Conservation (phyloP, 2,797 vertebrate genomes). For the Buphagus erythrorhynchus region DNA sequence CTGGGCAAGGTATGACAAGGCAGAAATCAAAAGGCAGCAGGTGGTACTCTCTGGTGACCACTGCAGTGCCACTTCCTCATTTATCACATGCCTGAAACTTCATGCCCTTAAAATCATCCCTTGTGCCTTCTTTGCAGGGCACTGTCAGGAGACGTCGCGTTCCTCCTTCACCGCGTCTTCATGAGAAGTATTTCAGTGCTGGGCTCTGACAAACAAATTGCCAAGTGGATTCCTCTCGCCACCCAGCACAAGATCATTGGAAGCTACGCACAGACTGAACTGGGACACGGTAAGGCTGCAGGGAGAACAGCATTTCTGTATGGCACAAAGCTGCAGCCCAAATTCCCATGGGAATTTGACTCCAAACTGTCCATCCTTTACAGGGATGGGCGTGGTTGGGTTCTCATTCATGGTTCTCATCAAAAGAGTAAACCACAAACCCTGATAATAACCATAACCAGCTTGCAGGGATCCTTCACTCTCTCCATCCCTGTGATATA, state of each 20-base stretch:
- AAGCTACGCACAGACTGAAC: constrained; percentile 80
- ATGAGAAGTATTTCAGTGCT: constrained; percentile 60
- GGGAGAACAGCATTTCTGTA: background rate
- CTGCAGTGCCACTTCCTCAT: background rate
- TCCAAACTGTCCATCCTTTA: background rate
- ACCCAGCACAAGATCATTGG: constrained; percentile 56
- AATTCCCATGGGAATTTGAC: background rate
- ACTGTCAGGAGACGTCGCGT: constrained; percentile 7
- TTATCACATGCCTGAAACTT: background rate
- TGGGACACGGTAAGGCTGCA: constrained; percentile 78
- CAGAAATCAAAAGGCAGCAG: background rate
- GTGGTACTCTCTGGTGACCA: background rate
- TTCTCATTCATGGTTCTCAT: background rate
- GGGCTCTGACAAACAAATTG: constrained; percentile 77
- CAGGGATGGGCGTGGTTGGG: background rate
- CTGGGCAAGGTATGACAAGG: background rate
- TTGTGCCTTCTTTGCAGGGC: constrained; percentile 49
- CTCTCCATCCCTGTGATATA: background rate
- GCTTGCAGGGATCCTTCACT: background rate
- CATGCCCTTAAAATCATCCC: background rate
- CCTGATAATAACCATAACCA: background rate
- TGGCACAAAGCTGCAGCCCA: background rate
- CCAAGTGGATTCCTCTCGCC: constrained; percentile 74
- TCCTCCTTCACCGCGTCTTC: constrained; percentile 60
- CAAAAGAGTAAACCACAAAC: background rate